Conservation (phyloP, 1,140 invertebrate genomes). For the Drosophila nannoptera region DNA sequence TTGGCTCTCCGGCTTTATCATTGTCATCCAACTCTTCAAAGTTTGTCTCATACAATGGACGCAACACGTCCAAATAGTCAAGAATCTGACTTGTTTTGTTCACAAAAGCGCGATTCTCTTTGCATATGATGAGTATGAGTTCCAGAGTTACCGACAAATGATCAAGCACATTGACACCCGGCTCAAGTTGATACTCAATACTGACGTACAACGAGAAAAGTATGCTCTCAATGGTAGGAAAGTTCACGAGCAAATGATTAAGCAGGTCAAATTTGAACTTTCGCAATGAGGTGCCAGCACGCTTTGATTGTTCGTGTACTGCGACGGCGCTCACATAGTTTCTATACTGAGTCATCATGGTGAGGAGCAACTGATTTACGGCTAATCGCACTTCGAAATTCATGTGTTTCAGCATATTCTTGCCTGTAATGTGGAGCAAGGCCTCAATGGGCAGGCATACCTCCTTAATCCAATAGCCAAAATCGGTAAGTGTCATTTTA, state of each 20-base stretch:
- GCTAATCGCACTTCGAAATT: constrained; percentile 46
- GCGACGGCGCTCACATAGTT: constrained; percentile 66
- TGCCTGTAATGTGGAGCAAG: constrained; percentile 55
- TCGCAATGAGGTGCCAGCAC: constrained; percentile 60
- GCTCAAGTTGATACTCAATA: constrained; percentile 31
- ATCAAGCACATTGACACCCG: constrained; percentile 52
- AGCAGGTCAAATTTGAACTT: constrained; percentile 76
- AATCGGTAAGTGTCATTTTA: constrained; percentile 71
- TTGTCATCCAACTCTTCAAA: constrained; percentile 26
- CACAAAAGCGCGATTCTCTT: constrained; percentile 73
- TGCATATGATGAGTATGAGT: constrained; percentile 66
- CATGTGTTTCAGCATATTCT: constrained; percentile 17
- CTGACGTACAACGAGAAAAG: constrained; percentile 58
- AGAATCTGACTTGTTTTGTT: constrained; percentile 72
- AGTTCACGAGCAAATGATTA: constrained; percentile 71
- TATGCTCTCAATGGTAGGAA: constrained; percentile 67
- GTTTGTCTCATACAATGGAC: constrained; percentile 62
- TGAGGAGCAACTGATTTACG: constrained; percentile 47
- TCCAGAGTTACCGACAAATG: constrained; percentile 70
- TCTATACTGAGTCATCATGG: constrained; percentile 76
- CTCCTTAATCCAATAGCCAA: constrained; percentile 70
- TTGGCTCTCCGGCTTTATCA: constrained; percentile 3
- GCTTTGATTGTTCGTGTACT: constrained; percentile 59
- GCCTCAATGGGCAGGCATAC: constrained; percentile 69
- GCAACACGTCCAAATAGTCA: constrained; percentile 70